Percentiles rank a stretch among this genome's conserved stretches.
phyloP scores from a whole-genome alignment of 2,888 invertebrate species.

The Tachina lurida region DNA sequence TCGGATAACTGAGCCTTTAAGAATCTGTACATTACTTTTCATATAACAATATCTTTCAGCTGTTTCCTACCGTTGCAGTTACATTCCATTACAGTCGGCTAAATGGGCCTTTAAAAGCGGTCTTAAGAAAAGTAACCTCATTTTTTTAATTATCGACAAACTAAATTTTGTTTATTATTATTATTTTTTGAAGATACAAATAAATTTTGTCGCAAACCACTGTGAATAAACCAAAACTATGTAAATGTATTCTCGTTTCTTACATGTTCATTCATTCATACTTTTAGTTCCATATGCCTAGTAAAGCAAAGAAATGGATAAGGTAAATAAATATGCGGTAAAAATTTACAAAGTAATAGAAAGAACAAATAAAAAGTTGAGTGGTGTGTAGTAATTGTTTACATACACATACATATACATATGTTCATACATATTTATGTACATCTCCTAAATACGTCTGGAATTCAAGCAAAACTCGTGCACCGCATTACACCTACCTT shows the following conservation, averaged over 20 bases:
- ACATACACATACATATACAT: not conserved
- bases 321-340: constrained; percentile 46
- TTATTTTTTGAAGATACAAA: too few relatives aligned
- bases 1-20: too few relatives aligned
- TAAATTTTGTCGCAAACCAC: not conserved
- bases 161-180: too few relatives aligned
- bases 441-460: constrained; percentile 1
- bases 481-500: constrained; percentile 1
- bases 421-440: too few relatives aligned
- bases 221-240: not conserved
- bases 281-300: constrained; percentile 57
- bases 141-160: too few relatives aligned
- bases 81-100: too few relatives aligned
- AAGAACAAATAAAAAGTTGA: constrained; percentile 37
- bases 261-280: constrained; percentile 38
- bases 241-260: constrained; percentile 22
- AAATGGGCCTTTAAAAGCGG: too few relatives aligned
- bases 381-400: constrained; percentile 2
- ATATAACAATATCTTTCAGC: too few relatives aligned
- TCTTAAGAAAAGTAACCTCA: too few relatives aligned
- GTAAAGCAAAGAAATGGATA: constrained; percentile 38
- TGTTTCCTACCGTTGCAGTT: too few relatives aligned
- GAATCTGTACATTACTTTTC: too few relatives aligned
- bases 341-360: constrained; percentile 37
- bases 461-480: constrained; percentile 41